Percentiles rank a stretch among this genome's conserved stretches.
phyloP scores from a whole-genome alignment of 2,113 vertebrate species.

The Balaenoptera acutorostrata region DNA sequence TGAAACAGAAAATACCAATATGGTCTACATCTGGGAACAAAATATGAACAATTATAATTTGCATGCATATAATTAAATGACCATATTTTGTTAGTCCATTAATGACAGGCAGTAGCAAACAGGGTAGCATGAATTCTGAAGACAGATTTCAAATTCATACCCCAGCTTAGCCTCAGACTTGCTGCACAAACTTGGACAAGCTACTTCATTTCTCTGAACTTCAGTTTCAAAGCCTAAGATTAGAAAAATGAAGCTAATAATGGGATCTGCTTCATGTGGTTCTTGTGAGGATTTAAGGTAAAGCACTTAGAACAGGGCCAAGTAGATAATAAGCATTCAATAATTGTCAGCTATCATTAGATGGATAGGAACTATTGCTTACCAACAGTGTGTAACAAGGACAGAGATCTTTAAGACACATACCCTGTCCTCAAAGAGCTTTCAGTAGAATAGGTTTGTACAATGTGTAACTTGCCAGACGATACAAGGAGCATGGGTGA shows the following conservation, averaged over 20 bases:
- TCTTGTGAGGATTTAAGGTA: not conserved
- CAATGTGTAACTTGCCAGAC: not conserved
- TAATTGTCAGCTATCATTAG: not conserved
- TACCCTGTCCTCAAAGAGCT: not conserved
- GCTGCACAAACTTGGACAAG: not conserved
- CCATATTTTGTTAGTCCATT: not conserved
- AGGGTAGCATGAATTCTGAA: not conserved
- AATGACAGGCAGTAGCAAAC: not conserved
- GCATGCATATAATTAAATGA: conserved; percentile 3
- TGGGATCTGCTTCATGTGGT: not conserved
- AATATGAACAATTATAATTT: conserved; percentile 45
- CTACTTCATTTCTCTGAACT: not conserved
- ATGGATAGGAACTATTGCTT: not conserved
- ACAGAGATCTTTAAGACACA: not conserved
- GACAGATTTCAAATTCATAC: not conserved
- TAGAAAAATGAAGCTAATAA: not conserved
- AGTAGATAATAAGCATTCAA: not conserved
- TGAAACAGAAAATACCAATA: conserved; percentile 42
- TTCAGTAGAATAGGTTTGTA: not conserved
- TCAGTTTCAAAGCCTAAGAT: not conserved
- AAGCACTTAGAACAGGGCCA: not conserved
- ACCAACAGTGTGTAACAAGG: not conserved
- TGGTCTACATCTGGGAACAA: not conserved
- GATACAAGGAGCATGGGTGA: not conserved
- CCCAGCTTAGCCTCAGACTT: not conserved